Evolutionary conservation across 2,888 invertebrate genomes (phyloP).

Genomic region (Drosophila incognita): DNA sequence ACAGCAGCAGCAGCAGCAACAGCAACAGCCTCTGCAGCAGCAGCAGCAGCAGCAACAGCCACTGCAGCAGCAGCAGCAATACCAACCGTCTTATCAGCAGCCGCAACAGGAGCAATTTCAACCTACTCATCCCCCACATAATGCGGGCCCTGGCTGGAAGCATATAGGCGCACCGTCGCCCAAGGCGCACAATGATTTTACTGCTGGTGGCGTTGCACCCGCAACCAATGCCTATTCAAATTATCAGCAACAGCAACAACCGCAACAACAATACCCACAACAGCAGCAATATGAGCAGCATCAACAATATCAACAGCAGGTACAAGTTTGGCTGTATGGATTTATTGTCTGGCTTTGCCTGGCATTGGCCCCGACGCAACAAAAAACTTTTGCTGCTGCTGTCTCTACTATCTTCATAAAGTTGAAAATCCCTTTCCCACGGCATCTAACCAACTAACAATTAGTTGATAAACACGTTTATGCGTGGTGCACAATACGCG

Average conservation of each 20-base stretch:
- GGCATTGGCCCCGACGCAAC: slow-evolving; percentile 52
- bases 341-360: slow-evolving; percentile 58
- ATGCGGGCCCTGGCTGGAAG: slow-evolving; percentile 65
- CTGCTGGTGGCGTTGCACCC: slow-evolving; percentile 23
- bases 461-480: slow-evolving; percentile 31
- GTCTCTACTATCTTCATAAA: slow-evolving; percentile 45
- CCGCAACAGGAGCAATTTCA: slow-evolving; percentile 41
- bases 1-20: slow-evolving; percentile 43
- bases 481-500: slow-evolving; percentile 8
- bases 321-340: slow-evolving; percentile 60
- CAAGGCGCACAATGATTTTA: slow-evolving; percentile 60
- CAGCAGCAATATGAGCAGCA: slow-evolving; percentile 59
- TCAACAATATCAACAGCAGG: slow-evolving; percentile 63
- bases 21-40: slow-evolving; percentile 42
- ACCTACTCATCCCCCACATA: slow-evolving; percentile 30
- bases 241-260: slow-evolving; percentile 55
- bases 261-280: slow-evolving; percentile 47
- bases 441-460: slow-evolving; percentile 25
- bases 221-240: slow-evolving; percentile 28
- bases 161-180: slow-evolving; percentile 68
- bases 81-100: slow-evolving; percentile 28
- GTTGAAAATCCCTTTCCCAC: slow-evolving; percentile 25
- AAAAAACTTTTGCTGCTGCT: slow-evolving; percentile 61
- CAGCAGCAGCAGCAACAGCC: slow-evolving; percentile 23
- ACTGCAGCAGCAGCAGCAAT: slow-evolving; percentile 14